These are phyloP conservation scores for Oxytorus armatus DNA, from an alignment of 2,888 invertebrate genomes.

Conservation along the genomic window DNA sequence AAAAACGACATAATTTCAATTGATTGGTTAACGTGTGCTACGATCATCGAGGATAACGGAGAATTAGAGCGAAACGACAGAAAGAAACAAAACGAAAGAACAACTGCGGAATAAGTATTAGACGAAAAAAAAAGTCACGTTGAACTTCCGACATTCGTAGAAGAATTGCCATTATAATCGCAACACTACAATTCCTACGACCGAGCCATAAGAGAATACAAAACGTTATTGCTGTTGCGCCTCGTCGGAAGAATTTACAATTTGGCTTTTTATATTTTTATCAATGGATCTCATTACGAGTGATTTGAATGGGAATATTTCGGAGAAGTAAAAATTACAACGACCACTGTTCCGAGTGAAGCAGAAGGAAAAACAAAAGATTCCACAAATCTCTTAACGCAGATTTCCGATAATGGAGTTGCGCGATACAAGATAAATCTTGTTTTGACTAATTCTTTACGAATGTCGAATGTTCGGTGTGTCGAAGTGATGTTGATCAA, in stretches of 20 bases:
- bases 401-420: conserved; percentile 1
- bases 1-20: conserved; percentile 19
- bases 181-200: conserved; percentile 34
- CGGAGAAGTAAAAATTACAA: not conserved
- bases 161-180: conserved; percentile 29
- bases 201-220: conserved; percentile 15
- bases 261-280: too few species aligned
- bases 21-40: conserved; percentile 37
- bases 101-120: conserved; percentile 56
- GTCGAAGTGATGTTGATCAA: too few species aligned
- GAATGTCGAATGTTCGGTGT: too few species aligned
- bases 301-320: not conserved
- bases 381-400: not conserved
- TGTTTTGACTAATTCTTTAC: not conserved
- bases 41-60: conserved; percentile 36
- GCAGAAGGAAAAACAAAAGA: not conserved
- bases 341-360: not conserved
- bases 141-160: conserved; percentile 52
- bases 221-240: not conserved
- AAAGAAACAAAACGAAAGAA: conserved; percentile 40
- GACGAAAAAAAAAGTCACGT: conserved; percentile 55
- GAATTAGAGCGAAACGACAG: conserved; percentile 39
- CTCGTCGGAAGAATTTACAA: too few species aligned
- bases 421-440: not conserved
- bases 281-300: too few species aligned